Evolutionary conservation across 2,797 vertebrate genomes (phyloP), one percentile per base, ranked within the genome.

Genomic region (Hyperoplus lanceolatus): DNA sequence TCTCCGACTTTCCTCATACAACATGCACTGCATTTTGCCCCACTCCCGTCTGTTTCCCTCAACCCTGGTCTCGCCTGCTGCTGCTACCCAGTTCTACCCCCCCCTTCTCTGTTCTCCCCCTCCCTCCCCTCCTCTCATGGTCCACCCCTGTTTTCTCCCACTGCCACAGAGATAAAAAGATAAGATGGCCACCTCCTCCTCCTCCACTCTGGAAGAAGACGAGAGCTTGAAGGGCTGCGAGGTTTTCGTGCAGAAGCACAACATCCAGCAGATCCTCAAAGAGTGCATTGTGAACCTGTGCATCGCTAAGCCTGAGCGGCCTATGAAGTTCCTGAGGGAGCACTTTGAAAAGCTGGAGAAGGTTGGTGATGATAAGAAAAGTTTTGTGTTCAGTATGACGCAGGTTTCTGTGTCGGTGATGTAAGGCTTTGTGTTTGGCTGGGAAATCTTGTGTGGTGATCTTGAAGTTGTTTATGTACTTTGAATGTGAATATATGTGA

Each of bases 321-420:
- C 98, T 86, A 96, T 99, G 97, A 96, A 96, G 88, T 99, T 99
- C 95, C 96, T 99, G 83, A 95, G 97, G 85, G 98, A 99, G 80
- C 97, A 99, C 94, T 99, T 99, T 79, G 97, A 99, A 92, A 97
- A 97, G 91, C 94, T 99, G 95, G 98, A 99, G 93, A 97, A 99
- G 97, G 98, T 99, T 84, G 92, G 97, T 95, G 74, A 86, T 72
- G 56, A 73, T 29, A 29, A 29, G 29, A 43, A 66, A 73, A 67
- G 54, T 79, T 80, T 12, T 57, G 38, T 74, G 61, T 71, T 85
- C n/a, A 29, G 50, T 62, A 21, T 70, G 36, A 68, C 18, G 69
- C 76, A n/a, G 36, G 48, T 67, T 15, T 70, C n/a, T 69, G 8
- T 79, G 1, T 86, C 69, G 80, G 21, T 69, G 65, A 58, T 70